Evolutionary conservation across 2,797 vertebrate species (phyloP), one percentile per base, ranked within the genome.

Genomic region (Trachops cirrhosus): DNA sequence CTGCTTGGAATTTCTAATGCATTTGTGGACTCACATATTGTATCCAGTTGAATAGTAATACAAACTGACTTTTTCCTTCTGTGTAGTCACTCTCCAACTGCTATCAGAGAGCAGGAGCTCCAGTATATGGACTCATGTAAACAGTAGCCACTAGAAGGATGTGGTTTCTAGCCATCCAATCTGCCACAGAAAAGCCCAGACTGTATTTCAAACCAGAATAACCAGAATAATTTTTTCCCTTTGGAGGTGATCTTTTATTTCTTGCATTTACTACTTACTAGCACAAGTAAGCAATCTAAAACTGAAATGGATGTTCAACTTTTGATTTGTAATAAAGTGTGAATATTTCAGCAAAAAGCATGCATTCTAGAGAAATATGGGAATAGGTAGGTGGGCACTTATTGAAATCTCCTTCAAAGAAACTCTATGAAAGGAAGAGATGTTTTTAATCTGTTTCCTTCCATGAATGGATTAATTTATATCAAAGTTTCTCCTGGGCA

Each of bases 141-240:
- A 83, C 44, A 67, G 82, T 41, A 78, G 29, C 41, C 74, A 67
- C 18, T n/a, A 50, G 77, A 78, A 94, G 74, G 74, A 94, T 57
- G 37, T 32, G 37, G 84, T 95, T 83, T 88, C 78, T 32, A 93
- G 7, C 5, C 5, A 34, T 78, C 78, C 54, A 48, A 24, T 74
- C 41, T 18, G 34, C 46, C 29, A 59, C 32, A 70, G 67, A 80
- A 93, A 91, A 88, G 70, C 41, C 7, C 39, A 74, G 21, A 34
- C 84, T 91, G 50, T 68, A 89, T 94, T 95, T 93, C 74, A 95
- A 91, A 70, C 73, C 67, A 94, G 95, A 97, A 90, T 91, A 90
- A n/a, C 16, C n/a, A n/a, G n/a, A n/a, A n/a, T n/a, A n/a, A n/a
- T 64, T 37, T 52, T 24, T 21, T 87, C 74, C 88, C 48, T 88